phyloP scores from a whole-genome alignment of 2,113 vertebrate genomes.

The Spizaetus ornatus region DNA sequence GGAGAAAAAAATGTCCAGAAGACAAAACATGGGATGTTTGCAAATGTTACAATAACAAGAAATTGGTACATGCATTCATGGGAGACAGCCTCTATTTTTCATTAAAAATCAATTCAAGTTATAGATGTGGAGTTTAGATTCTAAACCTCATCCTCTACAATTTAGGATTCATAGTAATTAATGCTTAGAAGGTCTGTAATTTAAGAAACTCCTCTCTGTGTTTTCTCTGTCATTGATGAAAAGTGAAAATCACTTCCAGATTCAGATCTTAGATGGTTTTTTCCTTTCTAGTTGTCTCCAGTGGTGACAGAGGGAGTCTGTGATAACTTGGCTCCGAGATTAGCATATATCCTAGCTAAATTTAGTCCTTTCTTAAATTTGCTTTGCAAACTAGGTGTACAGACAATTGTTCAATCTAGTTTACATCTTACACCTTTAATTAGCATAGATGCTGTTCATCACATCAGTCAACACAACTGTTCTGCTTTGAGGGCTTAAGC shows the following conservation, averaged over 20 bases:
- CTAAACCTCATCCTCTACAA: not conserved
- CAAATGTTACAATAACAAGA: not conserved
- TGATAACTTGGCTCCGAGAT: not conserved
- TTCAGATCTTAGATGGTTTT: not conserved
- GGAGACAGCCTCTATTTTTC: not conserved
- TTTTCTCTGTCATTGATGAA: not conserved
- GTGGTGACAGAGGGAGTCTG: not conserved
- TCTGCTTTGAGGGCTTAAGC: not conserved
- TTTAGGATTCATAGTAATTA: not conserved
- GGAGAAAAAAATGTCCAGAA: not conserved
- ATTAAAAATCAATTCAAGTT: not conserved
- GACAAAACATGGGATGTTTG: not conserved
- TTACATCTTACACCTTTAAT: not conserved
- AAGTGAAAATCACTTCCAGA: not conserved
- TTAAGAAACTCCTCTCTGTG: not conserved
- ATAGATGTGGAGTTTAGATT: not conserved
- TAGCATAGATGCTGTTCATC: not conserved
- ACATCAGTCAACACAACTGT: not conserved
- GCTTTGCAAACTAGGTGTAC: not conserved
- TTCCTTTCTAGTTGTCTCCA: not conserved
- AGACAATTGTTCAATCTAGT: not conserved
- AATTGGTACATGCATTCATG: not conserved
- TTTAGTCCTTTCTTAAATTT: not conserved
- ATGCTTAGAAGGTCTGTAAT: not conserved
- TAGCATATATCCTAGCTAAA: not conserved